Conservation (phyloP, 2,888 invertebrate genomes). For the Polyploca ridens region DNA sequence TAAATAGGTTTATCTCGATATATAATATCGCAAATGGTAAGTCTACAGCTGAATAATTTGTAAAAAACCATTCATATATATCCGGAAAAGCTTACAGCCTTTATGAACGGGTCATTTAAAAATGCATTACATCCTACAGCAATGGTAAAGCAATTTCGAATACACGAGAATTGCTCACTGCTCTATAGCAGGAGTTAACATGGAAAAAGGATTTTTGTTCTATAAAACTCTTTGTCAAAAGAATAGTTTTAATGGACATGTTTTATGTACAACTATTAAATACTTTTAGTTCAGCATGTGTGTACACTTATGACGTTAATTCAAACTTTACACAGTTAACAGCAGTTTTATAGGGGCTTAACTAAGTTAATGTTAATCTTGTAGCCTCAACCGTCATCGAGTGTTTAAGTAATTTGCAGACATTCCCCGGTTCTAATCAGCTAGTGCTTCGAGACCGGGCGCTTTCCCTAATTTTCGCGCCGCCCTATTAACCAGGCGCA, state of each 20-base stretch:
- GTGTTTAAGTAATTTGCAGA: constrained; percentile 76
- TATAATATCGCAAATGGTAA: not conserved
- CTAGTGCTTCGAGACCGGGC: constrained; percentile 64
- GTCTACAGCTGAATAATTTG: not conserved
- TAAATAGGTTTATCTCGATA: not conserved
- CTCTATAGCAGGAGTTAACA: constrained; percentile 1
- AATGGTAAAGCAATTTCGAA: constrained; percentile 5
- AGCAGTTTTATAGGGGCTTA: constrained; percentile 50
- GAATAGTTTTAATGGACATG: constrained; percentile 52
- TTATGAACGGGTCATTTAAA: constrained; percentile 1
- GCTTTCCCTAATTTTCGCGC: constrained; percentile 76
- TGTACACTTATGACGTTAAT: constrained; percentile 69
- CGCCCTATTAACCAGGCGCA: constrained; percentile 75
- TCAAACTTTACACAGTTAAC: constrained; percentile 63
- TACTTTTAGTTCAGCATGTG: constrained; percentile 47
- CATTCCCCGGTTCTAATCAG: constrained; percentile 70
- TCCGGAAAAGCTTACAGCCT: not conserved
- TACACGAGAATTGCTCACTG: not conserved
- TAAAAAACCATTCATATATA: not conserved
- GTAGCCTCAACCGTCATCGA: constrained; percentile 56
- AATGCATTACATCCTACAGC: not conserved
- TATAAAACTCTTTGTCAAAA: constrained; percentile 17
- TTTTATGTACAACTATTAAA: constrained; percentile 40
- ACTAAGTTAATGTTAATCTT: constrained; percentile 61
- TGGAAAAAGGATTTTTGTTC: not conserved